Evolutionary conservation across 2,888 invertebrate genomes (phyloP), one percentile per base, ranked within the genome.

Genomic region (Meghimatium bilineatum): DNA sequence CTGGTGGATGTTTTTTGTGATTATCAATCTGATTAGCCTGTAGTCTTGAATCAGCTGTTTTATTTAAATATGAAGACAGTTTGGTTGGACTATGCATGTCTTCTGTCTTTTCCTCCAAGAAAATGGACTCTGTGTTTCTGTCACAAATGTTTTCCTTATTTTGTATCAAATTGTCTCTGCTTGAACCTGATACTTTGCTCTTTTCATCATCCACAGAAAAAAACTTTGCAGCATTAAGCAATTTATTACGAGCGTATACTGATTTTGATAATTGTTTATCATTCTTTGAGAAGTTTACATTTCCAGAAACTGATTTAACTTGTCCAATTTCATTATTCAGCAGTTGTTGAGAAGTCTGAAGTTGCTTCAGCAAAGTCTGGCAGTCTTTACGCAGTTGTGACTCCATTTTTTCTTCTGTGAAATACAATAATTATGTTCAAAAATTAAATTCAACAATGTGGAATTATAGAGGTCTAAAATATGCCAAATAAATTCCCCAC

Each of bases 351-450:
- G 89, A 88, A n/a, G 87, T 86, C 82, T 90, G 89, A 63, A 91
- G 82, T 76, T 89, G 88, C 23, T 88, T 85, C 67, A 91, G 87
- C 32, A 91, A 86, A 32, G 87, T 80, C 71, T 89, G 88, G 77
- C 90, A 90, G 83, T 91, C 89, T 29, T 85, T 86, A 75, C 89
- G 82, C 6, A 90, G 83, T n/a, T 86, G 85, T 75, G 88, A 85
- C 82, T 89, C 89, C 52, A 89, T 75, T 63, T 78, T 77, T 44
- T 12, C 23, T 49, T 49, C 72, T 72, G 44, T 44, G 44, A 12
- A 12, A 8, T 8, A 44, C 5, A 44, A 44, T 8, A 44, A 12
- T 5, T 8, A 44, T 8, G 6, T 44, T 5, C 5, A 12, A 8
- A 5, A 44, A 44, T 8, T 44, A 44, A 44, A 5, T 44, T 44